phyloP scores from a whole-genome alignment of 2,113 vertebrate genomes.

The Catharus bicknelli region DNA sequence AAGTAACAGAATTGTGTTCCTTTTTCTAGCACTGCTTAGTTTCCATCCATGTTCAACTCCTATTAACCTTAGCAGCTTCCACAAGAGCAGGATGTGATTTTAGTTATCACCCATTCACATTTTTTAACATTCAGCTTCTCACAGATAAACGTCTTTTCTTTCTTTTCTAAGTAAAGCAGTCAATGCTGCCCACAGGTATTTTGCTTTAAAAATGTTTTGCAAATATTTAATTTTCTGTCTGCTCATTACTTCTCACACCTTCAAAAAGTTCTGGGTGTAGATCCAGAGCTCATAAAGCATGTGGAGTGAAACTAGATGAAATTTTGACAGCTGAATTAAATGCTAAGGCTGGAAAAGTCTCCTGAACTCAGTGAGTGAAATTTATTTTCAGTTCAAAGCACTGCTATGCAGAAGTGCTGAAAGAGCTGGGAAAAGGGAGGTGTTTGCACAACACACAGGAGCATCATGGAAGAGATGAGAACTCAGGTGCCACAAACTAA shows the following conservation, averaged over 20 bases:
- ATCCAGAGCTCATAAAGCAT: fast-evolving
- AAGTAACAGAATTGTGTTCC: not conserved
- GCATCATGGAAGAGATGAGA: fast-evolving
- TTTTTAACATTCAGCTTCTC: not conserved
- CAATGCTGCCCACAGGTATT: not conserved
- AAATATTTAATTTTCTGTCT: not conserved
- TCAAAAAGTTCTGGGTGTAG: not conserved
- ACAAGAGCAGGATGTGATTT: not conserved
- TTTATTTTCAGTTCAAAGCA: not conserved
- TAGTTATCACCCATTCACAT: fast-evolving
- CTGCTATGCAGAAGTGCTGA: not conserved
- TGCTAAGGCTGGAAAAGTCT: not conserved
- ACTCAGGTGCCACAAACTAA: not conserved
- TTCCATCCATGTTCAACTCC: not conserved
- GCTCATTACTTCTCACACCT: not conserved
- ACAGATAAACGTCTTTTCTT: not conserved
- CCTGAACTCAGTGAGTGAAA: not conserved
- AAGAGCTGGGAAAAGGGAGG: not conserved
- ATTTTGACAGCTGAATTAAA: not conserved
- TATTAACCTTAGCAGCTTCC: not conserved
- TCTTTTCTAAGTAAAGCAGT: not conserved
- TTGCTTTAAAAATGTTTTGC: not conserved
- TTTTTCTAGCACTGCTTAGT: not conserved
- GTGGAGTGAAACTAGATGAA: not conserved
- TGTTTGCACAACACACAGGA: not conserved